These are phyloP conservation scores for Leptinotarsa peninsularis DNA, from an alignment of 2,888 invertebrate genomes.

Conservation along the genomic window DNA sequence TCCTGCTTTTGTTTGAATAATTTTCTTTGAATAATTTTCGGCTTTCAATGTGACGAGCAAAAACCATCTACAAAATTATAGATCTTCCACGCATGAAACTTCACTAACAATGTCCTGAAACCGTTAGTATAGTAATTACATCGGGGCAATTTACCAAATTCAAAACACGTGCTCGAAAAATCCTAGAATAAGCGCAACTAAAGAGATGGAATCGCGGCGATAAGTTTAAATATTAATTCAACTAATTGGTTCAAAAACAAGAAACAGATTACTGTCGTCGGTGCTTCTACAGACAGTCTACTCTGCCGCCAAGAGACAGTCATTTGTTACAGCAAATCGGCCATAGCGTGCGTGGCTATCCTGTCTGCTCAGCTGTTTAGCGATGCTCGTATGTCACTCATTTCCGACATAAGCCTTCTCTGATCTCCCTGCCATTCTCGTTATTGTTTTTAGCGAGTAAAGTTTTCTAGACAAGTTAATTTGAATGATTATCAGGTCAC, in stretches of 20 bases:
- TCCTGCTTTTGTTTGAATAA: neutral
- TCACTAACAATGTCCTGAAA: conserved; percentile 41
- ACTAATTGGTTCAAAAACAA: conserved; percentile 65
- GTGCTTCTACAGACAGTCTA: conserved; percentile 61
- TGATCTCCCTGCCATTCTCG: conserved; percentile 48
- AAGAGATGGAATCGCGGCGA: conserved; percentile 46
- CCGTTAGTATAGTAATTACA: conserved; percentile 34
- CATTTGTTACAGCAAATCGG: conserved; percentile 68
- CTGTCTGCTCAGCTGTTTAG: conserved; percentile 68
- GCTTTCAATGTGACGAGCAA: conserved; percentile 25
- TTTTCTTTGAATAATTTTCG: neutral
- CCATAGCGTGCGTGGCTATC: conserved; percentile 65
- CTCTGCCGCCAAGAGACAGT: conserved; percentile 64
- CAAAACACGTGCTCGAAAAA: conserved; percentile 46
- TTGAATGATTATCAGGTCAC: conserved; percentile 21
- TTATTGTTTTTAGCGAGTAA: conserved; percentile 37
- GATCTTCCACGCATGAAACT: conserved; percentile 37
- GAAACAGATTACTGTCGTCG: conserved; percentile 60
- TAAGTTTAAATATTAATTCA: conserved; percentile 65
- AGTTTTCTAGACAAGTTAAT: conserved; percentile 26
- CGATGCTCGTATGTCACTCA: conserved; percentile 68
- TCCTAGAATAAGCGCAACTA: conserved; percentile 43
- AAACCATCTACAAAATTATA: conserved; percentile 33
- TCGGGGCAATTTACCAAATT: conserved; percentile 37
- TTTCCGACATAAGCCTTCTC: conserved; percentile 64